Base-by-base conservation (phyloP, 2,113 vertebrate genomes). In the Mixornis gularis region DNA sequence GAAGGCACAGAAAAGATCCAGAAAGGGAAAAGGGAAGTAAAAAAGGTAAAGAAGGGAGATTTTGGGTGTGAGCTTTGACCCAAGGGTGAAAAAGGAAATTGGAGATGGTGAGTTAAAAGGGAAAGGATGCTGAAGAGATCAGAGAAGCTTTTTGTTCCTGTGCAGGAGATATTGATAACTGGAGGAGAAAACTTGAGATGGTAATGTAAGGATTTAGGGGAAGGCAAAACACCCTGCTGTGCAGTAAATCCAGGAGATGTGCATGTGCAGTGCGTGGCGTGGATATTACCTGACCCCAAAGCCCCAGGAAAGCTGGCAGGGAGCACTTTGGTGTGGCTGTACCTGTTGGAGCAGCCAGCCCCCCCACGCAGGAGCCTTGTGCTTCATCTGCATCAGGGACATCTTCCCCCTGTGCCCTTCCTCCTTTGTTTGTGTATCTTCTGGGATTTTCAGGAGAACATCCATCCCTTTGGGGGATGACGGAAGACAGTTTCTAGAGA, bases 351-450 rank as follows among this genome's bases (percentile, higher is more conserved):
- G 25, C 59, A 73, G 46, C 21, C 52, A 44, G 40, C 8, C 27
- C 53, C 53, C n/a, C 19, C 21, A 56, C 27, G n/a, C 13, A 86
- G 43, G 34, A 80, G 24, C n/a, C 1, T 1, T 0, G 3, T 70
- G 41, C 52, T 63, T 52, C 0, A 0, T 22, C 6, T 7, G 9
- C 11, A 1, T 1, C 40, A 60, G 63, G 15, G 25, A 12, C 20
- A 53, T 13, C 51, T 69, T 62, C 44, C 59, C 65, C 51, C 64
- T 5, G 1, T 29, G 51, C 10, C 64, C 20, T 51, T 69, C 36
- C 38, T 80, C 34, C 10, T 34, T 48, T 13, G 4, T 25, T 80
- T 4, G 5, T 5, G 8, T 12, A 13, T 13, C 14, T 44, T 80
- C 56, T 9, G 72, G 46, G 55, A 29, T 85, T 94, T 81, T 79